Evolutionary conservation across 2,888 invertebrate genomes (phyloP), one percentile per base, ranked within the genome.

Genomic region (Drosophila atroscutellata): DNA sequence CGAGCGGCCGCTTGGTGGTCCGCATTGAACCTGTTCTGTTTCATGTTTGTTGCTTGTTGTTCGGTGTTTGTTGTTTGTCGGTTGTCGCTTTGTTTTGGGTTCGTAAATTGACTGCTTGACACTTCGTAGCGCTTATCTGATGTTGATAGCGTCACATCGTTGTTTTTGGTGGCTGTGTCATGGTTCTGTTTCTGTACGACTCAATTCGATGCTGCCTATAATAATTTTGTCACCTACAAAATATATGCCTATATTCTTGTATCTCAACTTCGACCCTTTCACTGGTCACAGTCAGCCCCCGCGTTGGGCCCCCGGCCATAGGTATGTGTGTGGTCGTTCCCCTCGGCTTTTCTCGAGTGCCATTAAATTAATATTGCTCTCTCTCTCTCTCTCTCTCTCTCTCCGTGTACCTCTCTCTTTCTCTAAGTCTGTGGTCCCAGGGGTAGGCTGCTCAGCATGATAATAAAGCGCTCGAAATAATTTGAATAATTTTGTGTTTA

Each of bases 171-270:
- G 56, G 59, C 56, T 51, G 62, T 47, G 63, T 15, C 67, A 24
- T 45, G 34, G 45, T 24, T 45, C 49, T 52, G 26, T 37, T 45
- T 45, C 49, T 52, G 24, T 37, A 49, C 72, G 45, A 54, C 42
- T 58, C 59, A 57, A 39, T 55, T 65, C 70, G 30, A 28, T 37
- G 58, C 74, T 68, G 70, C 51, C 84, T 62, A 81, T 90, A 90
- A 91, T 91, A 91, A 91, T 83, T 91, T 91, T 91, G 91, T 91
- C 91, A 91, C 91, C 92, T 92, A 89, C 83, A 90, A 90, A 84
- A 91, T 90, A 84, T 91, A 86, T 91, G 77, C 78, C 68, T 75
- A 63, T 88, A 83, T 88, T 71, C 68, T 30, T 13, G 56, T 56
- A 50, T 50, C 30, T 18, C 28, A 37, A 55, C 37, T 37, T 26